These are phyloP conservation scores for Chrysocyon brachyurus DNA, from an alignment of 2,797 vertebrate genomes.

Conservation along the genomic window DNA sequence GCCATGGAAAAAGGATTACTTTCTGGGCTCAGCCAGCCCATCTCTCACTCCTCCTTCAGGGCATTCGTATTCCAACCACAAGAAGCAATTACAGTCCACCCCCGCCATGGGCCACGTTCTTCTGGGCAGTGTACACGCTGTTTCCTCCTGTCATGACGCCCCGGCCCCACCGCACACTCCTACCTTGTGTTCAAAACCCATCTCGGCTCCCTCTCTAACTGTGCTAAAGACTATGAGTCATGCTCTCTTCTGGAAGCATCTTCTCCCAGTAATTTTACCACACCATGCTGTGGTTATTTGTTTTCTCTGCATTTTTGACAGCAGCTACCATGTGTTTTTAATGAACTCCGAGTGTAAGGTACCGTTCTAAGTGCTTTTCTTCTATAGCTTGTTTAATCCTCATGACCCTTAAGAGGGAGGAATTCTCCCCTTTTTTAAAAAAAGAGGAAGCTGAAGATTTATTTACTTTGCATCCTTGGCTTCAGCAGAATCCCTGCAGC, in stretches of 20 bases:
- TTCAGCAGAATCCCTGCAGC: not conserved
- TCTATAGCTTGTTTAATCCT: slow-evolving; percentile 38
- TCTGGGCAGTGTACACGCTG: rapidly evolving
- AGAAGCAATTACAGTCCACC: slow-evolving; percentile 60
- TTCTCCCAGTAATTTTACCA: not conserved
- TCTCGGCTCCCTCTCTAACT: not conserved
- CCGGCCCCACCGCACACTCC: not conserved
- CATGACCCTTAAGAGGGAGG: not conserved
- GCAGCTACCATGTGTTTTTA: slow-evolving; percentile 27
- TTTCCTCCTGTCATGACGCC: not conserved
- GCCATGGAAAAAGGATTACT: slow-evolving; percentile 77
- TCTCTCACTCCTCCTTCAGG: slow-evolving; percentile 59
- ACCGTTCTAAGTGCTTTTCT: slow-evolving; percentile 23
- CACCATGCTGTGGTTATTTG: not conserved
- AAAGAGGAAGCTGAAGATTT: slow-evolving; percentile 34
- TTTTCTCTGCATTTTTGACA: not conserved
- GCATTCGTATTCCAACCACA: slow-evolving; percentile 5
- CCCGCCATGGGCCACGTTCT: not conserved
- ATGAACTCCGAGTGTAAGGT: slow-evolving; percentile 39
- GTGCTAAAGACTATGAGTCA: not conserved
- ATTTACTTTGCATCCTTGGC: slow-evolving; percentile 30
- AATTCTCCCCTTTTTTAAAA: slow-evolving; percentile 8
- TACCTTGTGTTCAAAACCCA: not conserved
- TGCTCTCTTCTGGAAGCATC: not conserved
- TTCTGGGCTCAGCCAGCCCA: slow-evolving; percentile 59